Percentiles rank a stretch among this genome's conserved stretches.
Evolutionary conservation across 1,140 invertebrate species (phyloP).

Genomic region (Calliphora vicina): DNA sequence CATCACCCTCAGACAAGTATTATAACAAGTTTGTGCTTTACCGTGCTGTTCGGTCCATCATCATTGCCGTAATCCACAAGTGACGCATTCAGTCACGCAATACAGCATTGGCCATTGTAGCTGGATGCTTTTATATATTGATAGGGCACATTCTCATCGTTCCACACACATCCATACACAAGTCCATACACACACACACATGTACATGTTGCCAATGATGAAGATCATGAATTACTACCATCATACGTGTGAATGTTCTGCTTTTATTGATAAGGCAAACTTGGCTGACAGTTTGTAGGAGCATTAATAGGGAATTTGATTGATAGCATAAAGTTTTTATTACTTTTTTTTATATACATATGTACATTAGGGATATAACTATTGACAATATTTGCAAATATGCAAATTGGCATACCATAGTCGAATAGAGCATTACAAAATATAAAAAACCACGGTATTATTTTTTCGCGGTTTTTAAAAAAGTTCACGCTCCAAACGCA

Average conservation of each 20-base stretch:
- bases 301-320: conserved; percentile 13
- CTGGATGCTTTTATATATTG: conserved; percentile 44
- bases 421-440: too few relatives aligned
- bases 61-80: conserved; percentile 55
- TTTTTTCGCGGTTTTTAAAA: too few relatives aligned
- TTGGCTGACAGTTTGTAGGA: conserved; percentile 17
- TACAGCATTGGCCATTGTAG: conserved; percentile 40
- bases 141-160: conserved; percentile 55
- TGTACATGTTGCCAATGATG: conserved; percentile 10
- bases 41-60: background rate
- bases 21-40: background rate
- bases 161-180: background rate
- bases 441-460: too few relatives aligned
- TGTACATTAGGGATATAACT: too few relatives aligned
- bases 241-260: background rate
- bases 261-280: background rate
- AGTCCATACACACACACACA: background rate
- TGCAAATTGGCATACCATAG: too few relatives aligned
- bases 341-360: too few relatives aligned
- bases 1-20: background rate
- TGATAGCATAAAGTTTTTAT: conserved; percentile 10
- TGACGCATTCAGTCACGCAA: conserved; percentile 60
- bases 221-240: background rate
- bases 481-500: too few relatives aligned
- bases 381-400: too few relatives aligned